Evolutionary conservation across 2,888 invertebrate species (phyloP), one percentile per base, ranked within the genome.

Genomic region (Morpho achilles): DNA sequence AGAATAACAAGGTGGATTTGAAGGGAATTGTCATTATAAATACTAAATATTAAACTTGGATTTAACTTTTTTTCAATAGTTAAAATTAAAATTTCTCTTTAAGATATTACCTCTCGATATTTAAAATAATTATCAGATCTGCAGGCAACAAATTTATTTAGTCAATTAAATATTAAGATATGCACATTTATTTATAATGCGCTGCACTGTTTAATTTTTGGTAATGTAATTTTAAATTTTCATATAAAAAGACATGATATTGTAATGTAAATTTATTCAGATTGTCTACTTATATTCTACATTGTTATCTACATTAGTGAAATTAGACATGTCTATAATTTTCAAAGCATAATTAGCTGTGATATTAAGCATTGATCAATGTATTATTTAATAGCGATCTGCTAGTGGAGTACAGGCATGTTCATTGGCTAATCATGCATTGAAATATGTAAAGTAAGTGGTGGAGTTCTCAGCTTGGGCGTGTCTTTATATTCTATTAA

Each of bases 131-230:
- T 85, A 80, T 88, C 89, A 90, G 89, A 89, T 91, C 91, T 91
- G 91, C 91, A 88, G 90, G 91, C 91, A 88, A 91, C 91, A 91
- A 90, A 90, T 91, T 91, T 91, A 86, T 91, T 90, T 91, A 91
- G 91, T 91, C 91, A 91, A 91, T 91, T 91, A 91, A 90, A 89
- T 89, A 77, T 82, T 91, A 91, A 91, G 91, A 82, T 87, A 88
- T 91, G 91, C 91, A 91, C 91, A 87, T 91, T 91, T 89, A 91
- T 91, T 91, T 90, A 89, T 90, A 89, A 90, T 90, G 89, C 89
- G 89, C 90, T 88, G 91, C 91, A 91, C 91, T 85, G 82, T 91
- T 89, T 89, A 84, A 88, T 88, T 90, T 89, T 88, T 89, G 86
- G 87, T 88, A 87, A 87, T 77, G 87, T 88, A 88, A 87, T 86